Evolutionary conservation across 1,140 invertebrate genomes (phyloP).

Genomic region (Probaryconus sp.): DNA sequence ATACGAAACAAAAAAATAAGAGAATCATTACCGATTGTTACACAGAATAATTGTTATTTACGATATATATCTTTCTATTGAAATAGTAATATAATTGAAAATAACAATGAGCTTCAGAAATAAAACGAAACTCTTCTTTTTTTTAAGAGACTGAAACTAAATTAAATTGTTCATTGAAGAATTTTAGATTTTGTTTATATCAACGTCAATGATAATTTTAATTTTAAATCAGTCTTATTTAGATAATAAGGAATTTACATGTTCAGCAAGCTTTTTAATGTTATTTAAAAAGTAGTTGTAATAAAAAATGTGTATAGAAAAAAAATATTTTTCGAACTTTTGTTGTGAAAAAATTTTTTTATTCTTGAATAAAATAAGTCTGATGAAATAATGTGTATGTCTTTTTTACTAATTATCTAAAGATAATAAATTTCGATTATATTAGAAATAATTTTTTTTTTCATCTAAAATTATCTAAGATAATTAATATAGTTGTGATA

Average conservation of each 20-base stretch:
- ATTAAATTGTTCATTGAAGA: constrained; percentile 11
- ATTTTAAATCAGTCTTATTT: constrained; percentile 13
- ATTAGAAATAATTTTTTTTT: too few species aligned
- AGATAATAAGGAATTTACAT: too few species aligned
- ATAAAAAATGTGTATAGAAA: constrained; percentile 31
- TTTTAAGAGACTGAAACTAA: background rate
- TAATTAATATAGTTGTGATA: too few species aligned
- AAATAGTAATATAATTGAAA: constrained; percentile 33
- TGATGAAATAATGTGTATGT: constrained; percentile 27
- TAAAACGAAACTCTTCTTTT: constrained; percentile 3
- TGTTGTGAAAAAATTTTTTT: constrained; percentile 35
- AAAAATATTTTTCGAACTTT: constrained; percentile 33
- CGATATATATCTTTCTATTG: constrained; percentile 32
- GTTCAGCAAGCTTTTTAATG: too few species aligned
- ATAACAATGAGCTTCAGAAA: constrained; percentile 3
- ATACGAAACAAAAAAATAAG: too few species aligned
- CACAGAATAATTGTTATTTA: constrained; percentile 40
- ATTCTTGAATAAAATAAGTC: constrained; percentile 54
- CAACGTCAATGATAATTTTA: constrained; percentile 16
- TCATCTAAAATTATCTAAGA: too few species aligned
- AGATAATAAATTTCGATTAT: too few species aligned
- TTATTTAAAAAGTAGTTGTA: constrained; percentile 11
- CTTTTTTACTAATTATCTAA: too few species aligned
- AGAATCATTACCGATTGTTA: too few species aligned
- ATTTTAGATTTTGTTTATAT: constrained; percentile 1